Base-by-base conservation (phyloP, 1,140 invertebrate species). In the Calycopis cecrops region DNA sequence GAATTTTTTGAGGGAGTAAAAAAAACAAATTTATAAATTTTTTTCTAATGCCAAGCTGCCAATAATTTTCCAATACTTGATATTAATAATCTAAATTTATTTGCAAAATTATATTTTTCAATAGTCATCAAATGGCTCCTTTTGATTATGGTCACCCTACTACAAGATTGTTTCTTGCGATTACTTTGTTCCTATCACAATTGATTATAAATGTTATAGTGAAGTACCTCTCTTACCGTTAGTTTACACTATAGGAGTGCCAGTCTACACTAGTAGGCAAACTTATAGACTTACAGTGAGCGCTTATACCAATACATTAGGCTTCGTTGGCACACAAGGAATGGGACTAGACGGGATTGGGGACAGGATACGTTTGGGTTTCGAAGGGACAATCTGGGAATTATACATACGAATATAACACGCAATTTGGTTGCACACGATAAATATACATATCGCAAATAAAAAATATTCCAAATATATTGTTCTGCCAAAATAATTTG, bases 281-380 rank as follows among this genome's bases (percentile, higher is more conserved):
- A 52, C 51, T 52, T 38, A 52, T 35, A 28, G 50, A 42, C 28
- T 44, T 28, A 40, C 40, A 57, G 62, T 61, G 55, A 63, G 57
- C 64, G 65, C 63, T 63, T 69, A 64, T 65, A 59, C 67, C 65
- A 67, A 70, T 63, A 64, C 57, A n/a, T n/a, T 58, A 59, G 76
- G 73, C 78, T 77, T 78, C 81, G 81, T 77, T 81, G 81, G 81
- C 81, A 85, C 82, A 71, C 78, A 64, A 75, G 77, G 73, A 74
- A 54, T 64, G 69, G 82, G 82, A 85, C 82, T 85, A 85, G 82
- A 82, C 50, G 71, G 81, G 79, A 82, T 66, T 76, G 65, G 67
- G 79, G 79, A 71, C 65, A 73, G 76, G 75, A 77, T 12, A n/a
- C 38, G n/a, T 40, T 40, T 40, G 38, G 38, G 38, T 40, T 11